phyloP scores from a whole-genome alignment of 2,797 vertebrate species.

The Lutjanus campechanus region DNA sequence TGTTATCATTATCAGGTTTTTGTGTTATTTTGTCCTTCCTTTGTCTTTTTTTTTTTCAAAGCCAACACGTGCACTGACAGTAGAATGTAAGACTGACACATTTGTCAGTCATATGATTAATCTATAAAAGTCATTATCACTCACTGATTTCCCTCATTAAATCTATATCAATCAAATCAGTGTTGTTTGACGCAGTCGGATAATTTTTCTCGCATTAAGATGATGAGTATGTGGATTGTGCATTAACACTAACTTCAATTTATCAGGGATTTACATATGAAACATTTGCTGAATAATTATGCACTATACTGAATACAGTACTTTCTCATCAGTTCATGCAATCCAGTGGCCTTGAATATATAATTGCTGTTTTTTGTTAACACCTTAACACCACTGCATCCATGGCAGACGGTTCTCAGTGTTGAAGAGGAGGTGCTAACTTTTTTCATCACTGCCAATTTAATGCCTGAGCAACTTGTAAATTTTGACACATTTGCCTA shows the following conservation, averaged over 20 bases:
- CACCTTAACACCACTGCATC: slow-evolving; percentile 46
- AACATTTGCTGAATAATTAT: not conserved
- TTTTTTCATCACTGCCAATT: slow-evolving; percentile 74
- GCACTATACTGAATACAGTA: not conserved
- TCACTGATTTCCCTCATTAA: slow-evolving; percentile 14
- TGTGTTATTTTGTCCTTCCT: slow-evolving; percentile 23
- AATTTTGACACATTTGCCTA: slow-evolving; percentile 71
- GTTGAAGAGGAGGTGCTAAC: slow-evolving; percentile 66
- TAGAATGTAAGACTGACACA: not conserved
- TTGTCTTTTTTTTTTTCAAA: slow-evolving; percentile 1
- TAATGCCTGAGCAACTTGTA: slow-evolving; percentile 63
- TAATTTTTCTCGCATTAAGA: not conserved
- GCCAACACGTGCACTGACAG: not conserved
- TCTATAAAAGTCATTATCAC: slow-evolving; percentile 4
- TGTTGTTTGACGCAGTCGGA: not conserved
- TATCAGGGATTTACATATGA: not conserved
- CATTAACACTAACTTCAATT: not conserved
- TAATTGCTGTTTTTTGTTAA: slow-evolving; percentile 47
- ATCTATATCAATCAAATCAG: slow-evolving; percentile 20
- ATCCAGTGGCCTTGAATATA: slow-evolving; percentile 43
- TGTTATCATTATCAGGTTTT: slow-evolving; percentile 45
- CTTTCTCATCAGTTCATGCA: slow-evolving; percentile 3
- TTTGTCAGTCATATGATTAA: slow-evolving; percentile 22
- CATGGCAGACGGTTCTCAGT: slow-evolving; percentile 39
- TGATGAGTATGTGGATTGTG: not conserved